phyloP scores from a whole-genome alignment of 2,113 vertebrate genomes.

The Rhagologus leucostigma region DNA sequence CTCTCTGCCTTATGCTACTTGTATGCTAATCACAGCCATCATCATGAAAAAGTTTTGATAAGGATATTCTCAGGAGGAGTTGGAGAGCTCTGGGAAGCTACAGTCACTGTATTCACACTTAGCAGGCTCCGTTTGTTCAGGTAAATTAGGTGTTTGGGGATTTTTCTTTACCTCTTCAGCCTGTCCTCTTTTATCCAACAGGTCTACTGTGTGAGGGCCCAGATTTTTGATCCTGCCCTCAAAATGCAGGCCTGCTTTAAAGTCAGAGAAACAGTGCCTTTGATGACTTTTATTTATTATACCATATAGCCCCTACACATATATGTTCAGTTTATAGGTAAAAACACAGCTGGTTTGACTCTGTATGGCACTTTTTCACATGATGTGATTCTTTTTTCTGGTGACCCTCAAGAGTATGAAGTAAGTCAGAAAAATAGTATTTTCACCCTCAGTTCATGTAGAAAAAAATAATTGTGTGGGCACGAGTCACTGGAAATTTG shows the following conservation, averaged over 20 bases:
- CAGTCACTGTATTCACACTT: neutral
- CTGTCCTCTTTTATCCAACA: neutral
- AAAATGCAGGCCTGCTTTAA: neutral
- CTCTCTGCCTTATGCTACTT: neutral
- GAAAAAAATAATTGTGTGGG: neutral
- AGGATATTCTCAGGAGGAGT: neutral
- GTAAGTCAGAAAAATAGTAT: neutral
- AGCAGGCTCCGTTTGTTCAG: neutral
- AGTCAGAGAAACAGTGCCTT: neutral
- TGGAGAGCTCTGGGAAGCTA: neutral
- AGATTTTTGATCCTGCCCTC: neutral
- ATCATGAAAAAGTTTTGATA: neutral
- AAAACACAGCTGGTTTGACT: neutral
- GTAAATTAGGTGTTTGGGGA: rapidly evolving
- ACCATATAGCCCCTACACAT: neutral
- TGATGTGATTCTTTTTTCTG: neutral
- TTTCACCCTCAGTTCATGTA: neutral
- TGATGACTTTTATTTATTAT: neutral
- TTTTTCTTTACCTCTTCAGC: neutral
- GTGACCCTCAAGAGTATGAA: neutral
- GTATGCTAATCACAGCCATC: rapidly evolving
- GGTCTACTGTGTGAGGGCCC: neutral
- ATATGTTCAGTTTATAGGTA: neutral
- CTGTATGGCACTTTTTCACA: neutral
- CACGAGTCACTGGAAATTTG: neutral